A percentile compares a stretch with the other conserved stretches of the same genome.
phyloP scores from a whole-genome alignment of 2,113 vertebrate genomes.

The Stegastes partitus region DNA sequence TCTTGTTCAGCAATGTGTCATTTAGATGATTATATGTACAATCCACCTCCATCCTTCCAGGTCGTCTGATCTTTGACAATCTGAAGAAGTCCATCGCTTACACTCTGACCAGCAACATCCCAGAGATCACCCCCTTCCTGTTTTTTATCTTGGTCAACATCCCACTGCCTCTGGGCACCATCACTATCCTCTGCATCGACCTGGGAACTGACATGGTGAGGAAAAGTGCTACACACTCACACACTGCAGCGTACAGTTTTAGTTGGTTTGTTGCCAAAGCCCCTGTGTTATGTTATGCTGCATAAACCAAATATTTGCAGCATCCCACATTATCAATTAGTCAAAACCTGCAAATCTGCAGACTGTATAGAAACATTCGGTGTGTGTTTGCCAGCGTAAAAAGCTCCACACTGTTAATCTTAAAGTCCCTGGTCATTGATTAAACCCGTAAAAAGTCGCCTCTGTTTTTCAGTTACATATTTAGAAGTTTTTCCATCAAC shows the following conservation, averaged over 20 bases:
- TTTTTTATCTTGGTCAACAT: constrained; percentile 96
- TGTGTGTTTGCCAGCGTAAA: too few relatives aligned
- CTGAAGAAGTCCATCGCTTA: constrained; percentile 95
- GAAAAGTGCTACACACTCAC: neutral
- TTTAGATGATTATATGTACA: neutral
- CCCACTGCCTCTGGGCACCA: constrained; percentile 92
- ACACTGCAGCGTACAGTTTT: neutral
- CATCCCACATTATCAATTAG: too few relatives aligned
- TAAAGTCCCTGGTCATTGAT: too few relatives aligned
- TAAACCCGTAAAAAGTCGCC: too few relatives aligned
- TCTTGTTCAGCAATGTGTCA: neutral
- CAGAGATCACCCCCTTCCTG: constrained; percentile 94
- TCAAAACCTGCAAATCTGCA: too few relatives aligned
- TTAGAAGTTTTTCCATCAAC: too few relatives aligned
- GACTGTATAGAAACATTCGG: too few relatives aligned
- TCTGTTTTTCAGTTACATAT: too few relatives aligned
- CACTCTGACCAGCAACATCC: constrained; percentile 95
- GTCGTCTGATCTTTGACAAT: constrained; percentile 95
- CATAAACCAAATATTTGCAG: too few relatives aligned
- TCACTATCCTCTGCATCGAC: constrained; percentile 95
- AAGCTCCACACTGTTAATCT: too few relatives aligned
- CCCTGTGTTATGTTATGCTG: neutral
- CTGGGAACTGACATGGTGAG: constrained; percentile 95
- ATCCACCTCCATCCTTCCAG: constrained; percentile 66
- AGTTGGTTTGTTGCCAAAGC: neutral